phyloP scores from a whole-genome alignment of 92 coral and sea anemone genomes.

The Heteractis magnifica region DNA sequence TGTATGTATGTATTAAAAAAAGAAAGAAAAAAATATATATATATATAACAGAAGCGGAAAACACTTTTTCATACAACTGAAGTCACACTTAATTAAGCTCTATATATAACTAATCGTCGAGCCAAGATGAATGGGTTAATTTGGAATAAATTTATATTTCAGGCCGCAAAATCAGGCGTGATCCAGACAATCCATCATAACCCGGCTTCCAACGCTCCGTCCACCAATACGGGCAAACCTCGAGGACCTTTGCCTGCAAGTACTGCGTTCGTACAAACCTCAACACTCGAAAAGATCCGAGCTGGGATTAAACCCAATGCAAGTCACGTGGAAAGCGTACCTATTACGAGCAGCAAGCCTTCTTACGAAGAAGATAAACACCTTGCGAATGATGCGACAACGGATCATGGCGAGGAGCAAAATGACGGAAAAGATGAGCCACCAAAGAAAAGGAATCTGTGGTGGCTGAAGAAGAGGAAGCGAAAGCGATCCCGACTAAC shows the following conservation, averaged over 20 bases:
- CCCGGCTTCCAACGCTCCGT: conserved; percentile 11
- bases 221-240: background rate
- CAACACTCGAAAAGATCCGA: conserved; percentile 21
- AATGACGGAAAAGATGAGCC: conserved; percentile 40
- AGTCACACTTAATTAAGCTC: no score
- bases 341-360: background rate
- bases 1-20: no score
- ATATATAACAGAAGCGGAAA: no score
- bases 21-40: no score
- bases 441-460: conserved; percentile 66
- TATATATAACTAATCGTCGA: no score
- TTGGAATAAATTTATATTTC: background rate
- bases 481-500: conserved; percentile 84
- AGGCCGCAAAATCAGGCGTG: conserved; percentile 38
- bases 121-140: no score
- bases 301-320: conserved; percentile 18
- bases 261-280: conserved; percentile 8
- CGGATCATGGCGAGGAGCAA: conserved; percentile 32
- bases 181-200: conserved; percentile 47
- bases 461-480: conserved; percentile 85
- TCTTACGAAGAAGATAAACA: conserved; percentile 18
- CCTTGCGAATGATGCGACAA: conserved; percentile 23
- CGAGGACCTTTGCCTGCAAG: background rate
- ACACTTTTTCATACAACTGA: no score
- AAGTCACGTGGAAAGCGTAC: background rate